Evolutionary conservation across 2,113 vertebrate species (phyloP).

Genomic region (Oryctolagus cuniculus): mOryCun1.1 NC_091436.1:156508501-156509000

Average conservation of each 20-base stretch:
- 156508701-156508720: conserved; percentile 80
- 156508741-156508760: conserved; percentile 55
- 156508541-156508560: conserved; percentile 84
- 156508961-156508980: neutral
- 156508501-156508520: conserved; percentile 73
- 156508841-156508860: neutral
- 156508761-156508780: neutral
- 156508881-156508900: neutral
- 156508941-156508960: neutral
- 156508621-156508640: conserved; percentile 83
- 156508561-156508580: conserved; percentile 79
- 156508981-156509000: neutral
- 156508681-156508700: conserved; percentile 84
- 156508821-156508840: neutral
- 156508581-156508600: conserved; percentile 79
- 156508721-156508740: conserved; percentile 79
- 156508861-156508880: neutral
- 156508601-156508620: conserved; percentile 74
- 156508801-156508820: neutral
- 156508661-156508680: conserved; percentile 78
- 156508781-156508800: conserved; percentile 59
- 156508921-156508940: neutral
- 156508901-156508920: neutral
- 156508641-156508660: conserved; percentile 69
- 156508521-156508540: conserved; percentile 77